Evolutionary conservation across 2,888 invertebrate genomes (phyloP).

Genomic region (Stenoptilia bipunctidactyla): DNA sequence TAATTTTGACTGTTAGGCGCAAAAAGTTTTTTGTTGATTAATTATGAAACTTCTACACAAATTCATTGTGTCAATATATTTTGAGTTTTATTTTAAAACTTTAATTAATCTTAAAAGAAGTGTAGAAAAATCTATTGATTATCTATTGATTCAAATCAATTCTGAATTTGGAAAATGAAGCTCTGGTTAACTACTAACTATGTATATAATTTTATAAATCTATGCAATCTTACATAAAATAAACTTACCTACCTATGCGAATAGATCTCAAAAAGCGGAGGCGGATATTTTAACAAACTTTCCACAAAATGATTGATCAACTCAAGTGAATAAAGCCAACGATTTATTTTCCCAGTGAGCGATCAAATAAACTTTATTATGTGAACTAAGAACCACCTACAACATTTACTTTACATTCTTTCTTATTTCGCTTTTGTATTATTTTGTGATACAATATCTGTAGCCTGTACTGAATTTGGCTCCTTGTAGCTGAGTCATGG

Average conservation of each 20-base stretch:
- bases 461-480: neutral
- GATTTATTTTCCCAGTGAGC: constrained; percentile 26
- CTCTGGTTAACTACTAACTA: neutral
- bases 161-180: neutral
- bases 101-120: too few relatives aligned
- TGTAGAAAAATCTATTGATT: too few relatives aligned
- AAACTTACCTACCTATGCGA: neutral
- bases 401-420: neutral
- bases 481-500: constrained; percentile 32
- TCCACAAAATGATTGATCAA: constrained; percentile 29
- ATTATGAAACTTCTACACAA: too few relatives aligned
- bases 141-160: neutral
- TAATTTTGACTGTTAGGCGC: too few relatives aligned
- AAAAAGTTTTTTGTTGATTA: too few relatives aligned
- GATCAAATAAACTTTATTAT: constrained; percentile 31
- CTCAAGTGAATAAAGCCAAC: constrained; percentile 28
- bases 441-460: neutral
- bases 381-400: constrained; percentile 6
- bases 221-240: neutral
- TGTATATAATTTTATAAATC: neutral
- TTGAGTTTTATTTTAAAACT: too few relatives aligned
- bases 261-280: constrained; percentile 1
- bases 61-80: too few relatives aligned
- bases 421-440: neutral
- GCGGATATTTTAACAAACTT: constrained; percentile 11